These are phyloP conservation scores for Pluvianellus socialis DNA, from an alignment of 2,113 vertebrate genomes.

Conservation along the genomic window DNA sequence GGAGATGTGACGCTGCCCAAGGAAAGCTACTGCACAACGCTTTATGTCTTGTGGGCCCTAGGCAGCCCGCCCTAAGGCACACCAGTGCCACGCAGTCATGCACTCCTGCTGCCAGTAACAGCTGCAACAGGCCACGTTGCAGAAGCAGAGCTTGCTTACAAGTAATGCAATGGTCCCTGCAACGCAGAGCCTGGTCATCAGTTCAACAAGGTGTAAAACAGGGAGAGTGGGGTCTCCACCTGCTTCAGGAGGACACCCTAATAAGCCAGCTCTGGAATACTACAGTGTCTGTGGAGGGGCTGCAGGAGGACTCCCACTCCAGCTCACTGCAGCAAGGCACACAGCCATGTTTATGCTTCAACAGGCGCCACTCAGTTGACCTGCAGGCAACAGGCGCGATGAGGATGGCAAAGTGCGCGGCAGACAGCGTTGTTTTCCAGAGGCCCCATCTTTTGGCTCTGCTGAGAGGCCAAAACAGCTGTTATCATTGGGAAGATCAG, in stretches of 20 bases:
- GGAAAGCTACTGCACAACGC: not conserved
- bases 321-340: too few relatives aligned
- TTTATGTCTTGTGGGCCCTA: not conserved
- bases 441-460: too few relatives aligned
- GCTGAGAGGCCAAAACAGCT: too few relatives aligned
- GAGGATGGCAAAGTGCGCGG: too few relatives aligned
- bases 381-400: too few relatives aligned
- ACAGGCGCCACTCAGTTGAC: too few relatives aligned
- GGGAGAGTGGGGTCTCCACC: not conserved
- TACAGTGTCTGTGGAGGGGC: too few relatives aligned
- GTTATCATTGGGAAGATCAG: too few relatives aligned
- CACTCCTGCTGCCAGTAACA: not conserved
- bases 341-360: too few relatives aligned
- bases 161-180: not conserved
- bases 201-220: not conserved
- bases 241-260: not conserved
- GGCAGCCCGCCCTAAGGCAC: not conserved
- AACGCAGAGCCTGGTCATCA: not conserved
- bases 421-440: too few relatives aligned
- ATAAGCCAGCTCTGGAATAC: too few relatives aligned
- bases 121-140: accelerated
- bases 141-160: not conserved
- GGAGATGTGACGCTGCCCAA: not conserved
- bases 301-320: too few relatives aligned
- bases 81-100: not conserved